Evolutionary conservation across 2,797 vertebrate species (phyloP), one percentile per base, ranked within the genome.

Genomic region (Gobio occitaniae): DNA sequence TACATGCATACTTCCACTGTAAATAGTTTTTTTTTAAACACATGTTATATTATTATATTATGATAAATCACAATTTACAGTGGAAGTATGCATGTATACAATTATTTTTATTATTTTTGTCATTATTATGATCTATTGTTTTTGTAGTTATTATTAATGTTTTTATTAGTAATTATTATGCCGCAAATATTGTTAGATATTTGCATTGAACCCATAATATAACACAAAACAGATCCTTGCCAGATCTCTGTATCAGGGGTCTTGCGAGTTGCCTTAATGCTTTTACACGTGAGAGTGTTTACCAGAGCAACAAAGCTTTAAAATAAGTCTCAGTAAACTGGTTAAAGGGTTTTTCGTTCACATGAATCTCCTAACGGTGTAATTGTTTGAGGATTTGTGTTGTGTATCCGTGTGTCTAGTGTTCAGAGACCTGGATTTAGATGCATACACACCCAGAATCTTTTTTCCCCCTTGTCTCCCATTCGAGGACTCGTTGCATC

Each of bases 401-500:
- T 83, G 69, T 71, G 70, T 81, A 69, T 78, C 36, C 54, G 3
- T 78, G 65, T 52, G 32, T 75, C 54, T 70, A 56, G 19, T 70
- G 61, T 48, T 72, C 70, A 79, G 66, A 79, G 86, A 87, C 61
- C 72, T 84, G 38, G 13, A 84, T 86, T 83, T 75, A 84, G 85
- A 82, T 85, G 76, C 61, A 65, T 84, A 84, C 38, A 76, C 72
- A 88, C 82, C 78, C 29, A 12, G 70, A 78, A 25, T 86, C 85
- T 88, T 91, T 85, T 88, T 90, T 21, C 70, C 25, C 44, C 78
- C 29, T 52, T 7, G 13, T 47, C 52, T 69, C 38, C 87, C 84
- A 88, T 83, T 86, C 84, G 86, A 90, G 54, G 32, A 50, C 83
- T 86, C 59, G 17, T 19, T 66, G 38, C 65, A 25, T 72, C 59